Evolutionary conservation across 2,888 invertebrate genomes (phyloP), one percentile per base, ranked within the genome.

Genomic region (Drosophila hamatofila): DNA sequence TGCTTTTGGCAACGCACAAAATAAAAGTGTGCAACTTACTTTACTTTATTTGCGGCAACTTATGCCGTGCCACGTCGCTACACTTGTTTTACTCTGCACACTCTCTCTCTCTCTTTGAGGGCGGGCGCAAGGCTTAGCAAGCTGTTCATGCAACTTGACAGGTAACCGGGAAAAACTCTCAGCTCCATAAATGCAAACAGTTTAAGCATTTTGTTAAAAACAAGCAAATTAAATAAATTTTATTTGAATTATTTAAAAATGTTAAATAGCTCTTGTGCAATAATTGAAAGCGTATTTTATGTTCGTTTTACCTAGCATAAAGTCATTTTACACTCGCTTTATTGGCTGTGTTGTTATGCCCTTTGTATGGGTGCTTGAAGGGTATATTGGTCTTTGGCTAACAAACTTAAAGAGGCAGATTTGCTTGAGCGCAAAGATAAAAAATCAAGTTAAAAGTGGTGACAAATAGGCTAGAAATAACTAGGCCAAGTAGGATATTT

Each of bases 1-100:
- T 70, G 65, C 74, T 72, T 59, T 72, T 66, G 63, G 67, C 68
- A 80, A 75, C 81, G 78, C 81, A 83, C 71, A 70, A 81, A 82
- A 88, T 78, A 78, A 83, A 85, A 88, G 72, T 79, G 81, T 81
- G 74, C 84, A 84, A 81, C 77, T 81, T 71, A 59, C 76, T 75
- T 74, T 70, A 78, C 69, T 78, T 75, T 83, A 77, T 87, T 84
- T 81, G 83, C 63, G 58, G 69, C 71, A 79, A 84, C 79, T 88
- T 86, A 77, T 83, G 80, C 87, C 58, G 48, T 56, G 72, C 74
- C 71, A 70, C 73, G 56, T 70, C 62, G 60, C 80, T 72, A 69
- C 77, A 79, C 81, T 83, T 72, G 72, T 63, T 67, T 66, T 52
- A 18, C 42, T 55, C 61, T 79, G 62, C 21, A 14, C 30, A 11